Base-by-base conservation (phyloP, 2,797 vertebrate genomes). In the Spheniscus humboldti region DNA sequence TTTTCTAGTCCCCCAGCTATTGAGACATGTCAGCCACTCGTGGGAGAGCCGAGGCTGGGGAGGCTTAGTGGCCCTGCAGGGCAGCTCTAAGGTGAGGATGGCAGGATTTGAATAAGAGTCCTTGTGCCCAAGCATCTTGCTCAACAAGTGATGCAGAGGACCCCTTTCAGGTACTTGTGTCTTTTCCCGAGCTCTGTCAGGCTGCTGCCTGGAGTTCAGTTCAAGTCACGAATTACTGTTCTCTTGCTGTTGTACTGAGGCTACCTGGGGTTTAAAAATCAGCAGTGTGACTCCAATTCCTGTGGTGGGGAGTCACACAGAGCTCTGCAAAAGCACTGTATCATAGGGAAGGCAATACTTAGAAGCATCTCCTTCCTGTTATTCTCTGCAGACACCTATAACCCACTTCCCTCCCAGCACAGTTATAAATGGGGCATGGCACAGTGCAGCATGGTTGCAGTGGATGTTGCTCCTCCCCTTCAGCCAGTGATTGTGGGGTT, bases 121-220 rank as follows among this genome's bases (percentile, higher is more conserved):
- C 28, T 57, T 72, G 47, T 48, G 52, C 62, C 53, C 30, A 28
- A 27, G 33, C 17, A 27, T 48, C 52, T n/a, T 31, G n/a, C 59
- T 86, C 3, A 2, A 25, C 31, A 56, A 13, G 41, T 20, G 64
- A 13, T 60, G 72, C 63, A 48, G 48, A 62, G 48, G 28, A 68
- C 13, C 43, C 41, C 66, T 43, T 59, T 84, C 47, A 69, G 39
- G 73, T 83, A 6, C 1, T 0, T 50, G 8, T 1, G 0, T 60
- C 39, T 55, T 91, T 59, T 50, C 56, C 59, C 0, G 1, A 28
- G 30, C 45, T 85, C 27, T 63, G 27, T 43, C 30, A 39, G 59
- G 41, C 74, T 87, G 53, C 77, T 76, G 24, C 73, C 48, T 23
- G 37, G 30, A 41, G 35, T 91, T 93, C 15, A 8, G 18, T 48